Evolutionary conservation across 2,888 invertebrate species (phyloP).

Genomic region (Agrotis puta): DNA sequence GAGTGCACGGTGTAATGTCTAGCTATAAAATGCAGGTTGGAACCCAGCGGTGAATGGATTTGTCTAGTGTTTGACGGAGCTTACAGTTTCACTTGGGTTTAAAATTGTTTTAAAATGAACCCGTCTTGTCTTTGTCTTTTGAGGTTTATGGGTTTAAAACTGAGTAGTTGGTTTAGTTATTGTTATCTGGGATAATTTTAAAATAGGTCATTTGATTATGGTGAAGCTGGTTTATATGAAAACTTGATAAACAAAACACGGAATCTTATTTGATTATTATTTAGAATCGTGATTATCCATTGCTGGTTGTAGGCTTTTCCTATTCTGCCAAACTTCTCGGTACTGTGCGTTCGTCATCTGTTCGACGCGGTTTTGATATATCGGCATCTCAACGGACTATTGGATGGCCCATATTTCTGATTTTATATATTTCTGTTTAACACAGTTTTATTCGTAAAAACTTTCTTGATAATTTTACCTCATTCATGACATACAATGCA

Average conservation of each 20-base stretch:
- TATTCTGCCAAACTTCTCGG: too few species aligned
- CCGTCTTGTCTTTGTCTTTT: slow-evolving; percentile 6
- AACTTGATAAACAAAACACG: too few species aligned
- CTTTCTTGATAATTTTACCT: neutral
- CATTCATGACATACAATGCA: neutral
- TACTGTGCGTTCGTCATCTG: too few species aligned
- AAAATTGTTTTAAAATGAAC: slow-evolving; percentile 35
- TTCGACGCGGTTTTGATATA: too few species aligned
- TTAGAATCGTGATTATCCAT: too few species aligned
- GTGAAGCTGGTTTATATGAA: too few species aligned
- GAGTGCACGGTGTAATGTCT: slow-evolving; percentile 56
- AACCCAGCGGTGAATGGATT: slow-evolving; percentile 42
- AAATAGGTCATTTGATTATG: too few species aligned
- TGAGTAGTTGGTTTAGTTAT: neutral
- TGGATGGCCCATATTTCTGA: too few species aligned
- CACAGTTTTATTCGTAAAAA: neutral
- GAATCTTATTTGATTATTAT: too few species aligned
- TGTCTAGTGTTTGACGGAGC: slow-evolving; percentile 47
- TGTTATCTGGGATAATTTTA: neutral
- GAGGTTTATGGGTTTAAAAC: neutral
- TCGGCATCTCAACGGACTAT: too few species aligned
- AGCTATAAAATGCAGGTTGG: slow-evolving; percentile 63
- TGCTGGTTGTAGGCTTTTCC: too few species aligned
- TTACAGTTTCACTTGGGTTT: slow-evolving; percentile 29
- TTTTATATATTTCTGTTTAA: too few species aligned